Conservation (phyloP, 2,113 vertebrate species). For the Oreotrochilus melanogaster region DNA sequence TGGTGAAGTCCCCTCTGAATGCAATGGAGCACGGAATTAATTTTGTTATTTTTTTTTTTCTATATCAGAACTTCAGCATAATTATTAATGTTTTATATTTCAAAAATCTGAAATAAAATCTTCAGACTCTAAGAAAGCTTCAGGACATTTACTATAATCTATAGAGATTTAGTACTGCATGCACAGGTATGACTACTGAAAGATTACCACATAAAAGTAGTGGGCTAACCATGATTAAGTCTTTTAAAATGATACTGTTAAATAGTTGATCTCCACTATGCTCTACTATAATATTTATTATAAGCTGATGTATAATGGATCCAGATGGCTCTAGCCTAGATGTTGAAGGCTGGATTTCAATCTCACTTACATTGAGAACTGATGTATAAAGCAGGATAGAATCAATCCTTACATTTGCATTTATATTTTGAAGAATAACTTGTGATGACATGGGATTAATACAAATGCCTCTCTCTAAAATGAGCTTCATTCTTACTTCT, state of each 20-base stretch:
- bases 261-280: slow-evolving; percentile 30
- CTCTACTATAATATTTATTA: slow-evolving; percentile 42
- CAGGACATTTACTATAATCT: background rate
- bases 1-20: background rate
- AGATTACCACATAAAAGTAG: slow-evolving; percentile 5
- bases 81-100: background rate
- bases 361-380: background rate
- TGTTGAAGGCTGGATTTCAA: background rate
- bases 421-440: slow-evolving; percentile 37
- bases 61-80: background rate
- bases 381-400: background rate
- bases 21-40: background rate
- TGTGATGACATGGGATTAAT: background rate
- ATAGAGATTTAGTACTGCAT: background rate
- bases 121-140: background rate
- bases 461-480: background rate
- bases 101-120: background rate
- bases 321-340: background rate
- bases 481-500: background rate
- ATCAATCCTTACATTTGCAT: background rate
- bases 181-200: background rate
- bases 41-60: too few species aligned
- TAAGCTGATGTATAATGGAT: slow-evolving; percentile 37
- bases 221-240: slow-evolving; percentile 9
- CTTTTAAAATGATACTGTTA: slow-evolving; percentile 42